Conservation (phyloP, 2,888 invertebrate species). For the Elaeidobius kamerunicus region DNA sequence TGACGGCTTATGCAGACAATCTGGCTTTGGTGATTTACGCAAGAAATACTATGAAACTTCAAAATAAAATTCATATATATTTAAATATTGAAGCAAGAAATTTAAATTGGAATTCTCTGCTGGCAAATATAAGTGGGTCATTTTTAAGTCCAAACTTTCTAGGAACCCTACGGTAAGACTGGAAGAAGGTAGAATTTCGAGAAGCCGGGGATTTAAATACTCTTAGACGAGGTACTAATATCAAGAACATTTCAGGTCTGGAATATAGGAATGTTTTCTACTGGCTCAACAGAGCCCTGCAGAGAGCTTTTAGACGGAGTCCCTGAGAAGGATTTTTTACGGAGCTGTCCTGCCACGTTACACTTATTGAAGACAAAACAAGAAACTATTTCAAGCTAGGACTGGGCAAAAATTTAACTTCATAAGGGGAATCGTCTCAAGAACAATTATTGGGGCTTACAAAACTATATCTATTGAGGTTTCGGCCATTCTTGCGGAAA, state of each 20-base stretch:
- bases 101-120: not conserved
- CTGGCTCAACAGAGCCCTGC: not conserved
- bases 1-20: no score
- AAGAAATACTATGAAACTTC: not conserved
- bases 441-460: no score
- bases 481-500: no score
- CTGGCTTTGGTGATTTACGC: no score
- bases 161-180: not conserved
- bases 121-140: not conserved
- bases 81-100: not conserved
- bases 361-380: no score
- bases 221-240: not conserved
- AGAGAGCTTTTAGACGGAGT: no score
- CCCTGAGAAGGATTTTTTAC: no score
- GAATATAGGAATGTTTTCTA: not conserved
- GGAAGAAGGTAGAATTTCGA: not conserved
- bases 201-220: not conserved
- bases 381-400: no score
- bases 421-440: no score
- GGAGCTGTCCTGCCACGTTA: no score
- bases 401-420: no score
- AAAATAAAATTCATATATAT: not conserved
- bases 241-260: not conserved
- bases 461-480: no score
- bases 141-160: not conserved